Base-by-base conservation (phyloP, 1,140 invertebrate genomes). In the Formica exsecta region DNA sequence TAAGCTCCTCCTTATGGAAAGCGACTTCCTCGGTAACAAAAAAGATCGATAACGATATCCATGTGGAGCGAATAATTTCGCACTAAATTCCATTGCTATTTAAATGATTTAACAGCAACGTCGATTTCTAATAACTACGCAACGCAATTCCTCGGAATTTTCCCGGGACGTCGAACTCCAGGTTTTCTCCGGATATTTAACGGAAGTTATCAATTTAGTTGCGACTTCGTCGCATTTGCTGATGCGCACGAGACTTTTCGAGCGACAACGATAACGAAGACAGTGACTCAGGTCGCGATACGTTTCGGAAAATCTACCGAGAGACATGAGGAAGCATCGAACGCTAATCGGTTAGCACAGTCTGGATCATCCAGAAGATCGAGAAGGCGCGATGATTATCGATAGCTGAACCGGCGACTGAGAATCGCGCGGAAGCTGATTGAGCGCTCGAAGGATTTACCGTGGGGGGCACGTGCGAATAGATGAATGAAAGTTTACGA, bases 401-500 rank as follows among this genome's bases (percentile, higher is more conserved):
- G 87, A 62, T 48, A 54, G 62, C 36, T 89, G 38, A 87, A 7
- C 8, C 16, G 19, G 36, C 7, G 19, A 6, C 5, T 44, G 36
- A 73, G 22, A 61, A 73, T 77, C 76, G 11, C 22, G 83, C 9
- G 81, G 48, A 41, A 65, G 75, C 66, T 85, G 88, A 76, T 76
- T 75, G 70, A 86, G 62, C 48, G 65, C 41, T 29, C 25, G 25
- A 79, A 61, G 70, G 54, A n/a, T 70, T 22, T 36, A 51, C 64
- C 25, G n/a, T 65, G 77, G 79, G 81, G 86, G 88, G 90, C 93
- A 94, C 93, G 93, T 93, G 93, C 91, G 85, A 88, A 89, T 88
- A 87, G 81, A 92, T 92, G 91, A 94, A 93, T 94, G 93, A 94
- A 94, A 93, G 92, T 94, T 93, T 92, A 93, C 91, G 92, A 91